A percentile compares a stretch with the other conserved stretches of the same genome.
These are phyloP conservation scores for Cynopterus brachyotis DNA, from an alignment of 2,113 vertebrate genomes.

Conservation along the genomic window DNA sequence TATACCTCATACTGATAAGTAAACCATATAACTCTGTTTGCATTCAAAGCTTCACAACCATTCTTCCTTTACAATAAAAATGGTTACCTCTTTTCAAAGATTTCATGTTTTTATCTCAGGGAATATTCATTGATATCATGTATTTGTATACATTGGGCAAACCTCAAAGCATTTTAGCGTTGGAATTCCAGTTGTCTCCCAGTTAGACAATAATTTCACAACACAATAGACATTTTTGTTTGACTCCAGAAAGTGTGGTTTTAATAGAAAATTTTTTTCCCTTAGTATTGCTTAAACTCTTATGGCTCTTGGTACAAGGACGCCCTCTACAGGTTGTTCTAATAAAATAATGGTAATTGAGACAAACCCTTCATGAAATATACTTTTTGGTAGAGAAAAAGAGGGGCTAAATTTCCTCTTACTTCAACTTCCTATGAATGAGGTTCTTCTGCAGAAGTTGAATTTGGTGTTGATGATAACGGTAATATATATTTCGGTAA, in stretches of 20 bases:
- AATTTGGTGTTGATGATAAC: neutral
- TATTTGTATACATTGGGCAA: neutral
- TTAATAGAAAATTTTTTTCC: neutral
- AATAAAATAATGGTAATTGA: neutral
- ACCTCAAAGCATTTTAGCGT: neutral
- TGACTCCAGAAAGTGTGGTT: constrained; percentile 13
- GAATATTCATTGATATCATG: constrained; percentile 2
- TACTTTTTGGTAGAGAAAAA: constrained; percentile 1
- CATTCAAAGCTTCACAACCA: neutral
- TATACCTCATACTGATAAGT: neutral
- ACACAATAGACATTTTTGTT: neutral
- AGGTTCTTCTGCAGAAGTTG: neutral
- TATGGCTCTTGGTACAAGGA: constrained; percentile 46
- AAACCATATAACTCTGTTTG: neutral
- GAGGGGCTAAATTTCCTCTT: neutral
- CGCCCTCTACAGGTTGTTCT: constrained; percentile 79
- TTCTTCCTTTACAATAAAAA: constrained; percentile 20
- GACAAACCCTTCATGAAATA: neutral
- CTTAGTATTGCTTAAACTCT: neutral
- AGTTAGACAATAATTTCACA: constrained; percentile 37
- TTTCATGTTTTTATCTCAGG: constrained; percentile 42
- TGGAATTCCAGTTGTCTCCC: neutral
- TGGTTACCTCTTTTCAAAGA: neutral
- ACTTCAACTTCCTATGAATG: neutral
- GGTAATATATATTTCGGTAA: neutral